Conservation (phyloP, 2,888 invertebrate genomes). For the Erebia ligea region DNA sequence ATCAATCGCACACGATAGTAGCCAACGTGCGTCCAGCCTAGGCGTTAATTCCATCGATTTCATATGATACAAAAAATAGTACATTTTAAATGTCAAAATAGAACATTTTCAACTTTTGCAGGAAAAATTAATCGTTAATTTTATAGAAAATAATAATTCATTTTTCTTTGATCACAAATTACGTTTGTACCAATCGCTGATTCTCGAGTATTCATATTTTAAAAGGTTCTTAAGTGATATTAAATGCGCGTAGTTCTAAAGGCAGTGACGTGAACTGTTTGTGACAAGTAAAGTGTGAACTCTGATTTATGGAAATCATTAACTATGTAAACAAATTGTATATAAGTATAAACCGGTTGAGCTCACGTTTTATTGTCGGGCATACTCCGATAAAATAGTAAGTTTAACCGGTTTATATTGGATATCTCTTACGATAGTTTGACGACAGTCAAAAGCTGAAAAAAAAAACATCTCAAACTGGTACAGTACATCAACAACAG, state of each 20-base stretch:
- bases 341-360: not conserved
- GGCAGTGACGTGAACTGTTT: conserved; percentile 55
- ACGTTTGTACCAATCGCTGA: conserved; percentile 61
- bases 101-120: conserved; percentile 26
- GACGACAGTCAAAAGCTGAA: too few relatives aligned
- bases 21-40: too few relatives aligned
- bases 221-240: conserved; percentile 33
- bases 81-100: conserved; percentile 35
- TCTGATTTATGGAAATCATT: not conserved
- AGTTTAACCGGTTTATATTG: too few relatives aligned
- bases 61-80: conserved; percentile 33
- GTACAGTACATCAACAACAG: too few relatives aligned
- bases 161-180: conserved; percentile 45
- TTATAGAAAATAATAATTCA: conserved; percentile 32
- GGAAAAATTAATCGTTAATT: conserved; percentile 20
- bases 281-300: conserved; percentile 45
- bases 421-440: too few relatives aligned
- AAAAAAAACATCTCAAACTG: too few relatives aligned
- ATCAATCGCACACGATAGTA: too few relatives aligned
- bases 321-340: not conserved
- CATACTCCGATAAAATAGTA: too few relatives aligned
- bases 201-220: conserved; percentile 43
- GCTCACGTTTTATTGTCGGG: too few relatives aligned
- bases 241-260: conserved; percentile 51
- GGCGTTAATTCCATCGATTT: conserved; percentile 70